Evolutionary conservation across 2,113 vertebrate genomes (phyloP), one percentile per base, ranked within the genome.

Genomic region (Hydrochoerus hydrochaeris): DNA sequence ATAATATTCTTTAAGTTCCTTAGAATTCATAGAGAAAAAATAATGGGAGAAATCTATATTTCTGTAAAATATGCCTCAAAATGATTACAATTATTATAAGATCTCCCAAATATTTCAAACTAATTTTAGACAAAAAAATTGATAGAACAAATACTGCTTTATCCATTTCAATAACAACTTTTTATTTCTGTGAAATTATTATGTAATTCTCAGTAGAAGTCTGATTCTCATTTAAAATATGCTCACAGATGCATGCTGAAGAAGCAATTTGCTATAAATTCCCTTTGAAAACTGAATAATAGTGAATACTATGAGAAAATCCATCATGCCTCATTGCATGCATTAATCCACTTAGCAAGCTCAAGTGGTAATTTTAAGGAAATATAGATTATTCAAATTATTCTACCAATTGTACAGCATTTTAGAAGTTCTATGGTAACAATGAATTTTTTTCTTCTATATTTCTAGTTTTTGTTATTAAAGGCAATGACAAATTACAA

Each of bases 351-450:
- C 58, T 88, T 92, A 90, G 69, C 20, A 94, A 90, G n/a, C 35
- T 91, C 24, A 71, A 69, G 35, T 75, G n/a, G 26, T 62, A 85
- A 71, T 93, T 93, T 96, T 82, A 93, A 95, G 75, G 8, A 92
- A 92, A 90, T 82, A 62, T 1, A 58, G 38, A 49, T 54, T 82
- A 84, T 60, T 93, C 16, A 80, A 91, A 91, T 30, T 41, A 69
- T 85, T 85, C 9, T 5, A 88, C 4, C 35, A 90, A 11, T 85
- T 88, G n/a, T 20, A 14, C n/a, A 91, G 28, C 60, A 94, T 52
- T 88, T 95, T 81, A 75, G 41, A 96, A 97, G 49, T 32, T 91
- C 32, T 77, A 4, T 46, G 81, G 63, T 30, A 88, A 14, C 44
- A 77, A 3, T 17, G 5, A 2, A 69, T 91, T 41, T 85, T 85